Evolutionary conservation across 2,888 invertebrate genomes (phyloP).

Genomic region (Danaus chrysippus): DNA sequence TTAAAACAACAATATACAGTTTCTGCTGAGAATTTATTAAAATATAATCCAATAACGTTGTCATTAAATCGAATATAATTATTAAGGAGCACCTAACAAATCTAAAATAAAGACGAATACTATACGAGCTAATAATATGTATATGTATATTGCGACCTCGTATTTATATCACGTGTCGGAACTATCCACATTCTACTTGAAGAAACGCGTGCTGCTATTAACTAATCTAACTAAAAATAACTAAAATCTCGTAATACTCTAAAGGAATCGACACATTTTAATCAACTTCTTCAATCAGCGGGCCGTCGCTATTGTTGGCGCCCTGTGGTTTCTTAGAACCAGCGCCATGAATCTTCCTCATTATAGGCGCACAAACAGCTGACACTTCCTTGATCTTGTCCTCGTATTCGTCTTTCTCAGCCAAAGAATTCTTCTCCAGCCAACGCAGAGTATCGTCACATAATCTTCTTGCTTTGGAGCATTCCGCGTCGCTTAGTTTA

Average conservation of each 20-base stretch:
- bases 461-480: slow-evolving; percentile 63
- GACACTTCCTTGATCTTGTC: slow-evolving; percentile 65
- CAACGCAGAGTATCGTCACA: slow-evolving; percentile 81
- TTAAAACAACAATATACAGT: too few relatives aligned
- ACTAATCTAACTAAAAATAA: slow-evolving; percentile 9
- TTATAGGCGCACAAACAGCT: slow-evolving; percentile 68
- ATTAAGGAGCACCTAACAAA: too few relatives aligned
- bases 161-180: too few relatives aligned
- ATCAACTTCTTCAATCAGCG: slow-evolving; percentile 80
- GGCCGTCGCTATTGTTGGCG: slow-evolving; percentile 48
- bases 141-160: too few relatives aligned
- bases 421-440: slow-evolving; percentile 83
- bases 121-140: too few relatives aligned
- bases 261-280: slow-evolving; percentile 39
- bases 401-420: slow-evolving; percentile 83
- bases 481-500: slow-evolving; percentile 80
- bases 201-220: background rate
- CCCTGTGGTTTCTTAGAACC: slow-evolving; percentile 30
- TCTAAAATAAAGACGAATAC: too few relatives aligned
- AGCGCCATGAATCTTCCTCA: slow-evolving; percentile 75
- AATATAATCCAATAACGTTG: too few relatives aligned
- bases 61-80: too few relatives aligned
- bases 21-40: too few relatives aligned
- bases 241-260: background rate
- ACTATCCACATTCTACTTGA: background rate